These are phyloP conservation scores for Nudaria mundana DNA, from an alignment of 2,888 invertebrate species.

Conservation along the genomic window DNA sequence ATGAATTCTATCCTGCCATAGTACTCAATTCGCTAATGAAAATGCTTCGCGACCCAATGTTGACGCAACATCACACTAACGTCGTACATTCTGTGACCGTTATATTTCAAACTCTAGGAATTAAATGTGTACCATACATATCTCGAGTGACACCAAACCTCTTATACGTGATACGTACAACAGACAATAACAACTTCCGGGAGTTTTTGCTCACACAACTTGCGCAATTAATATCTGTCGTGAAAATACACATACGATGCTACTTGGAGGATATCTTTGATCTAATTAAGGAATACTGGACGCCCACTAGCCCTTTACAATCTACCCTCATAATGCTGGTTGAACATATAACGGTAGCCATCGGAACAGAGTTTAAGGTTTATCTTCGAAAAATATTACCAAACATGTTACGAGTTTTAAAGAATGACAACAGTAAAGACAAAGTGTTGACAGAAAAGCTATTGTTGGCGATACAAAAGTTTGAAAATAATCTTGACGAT, in stretches of 20 bases:
- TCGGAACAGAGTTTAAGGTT: conserved; percentile 97
- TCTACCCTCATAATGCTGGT: conserved; percentile 93
- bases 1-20: conserved; percentile 99
- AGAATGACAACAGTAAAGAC: conserved; percentile 93
- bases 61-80: conserved; percentile 95
- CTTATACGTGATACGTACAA: conserved; percentile 92
- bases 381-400: conserved; percentile 96
- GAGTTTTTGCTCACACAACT: conserved; percentile 97
- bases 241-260: conserved; percentile 97
- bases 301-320: conserved; percentile 90
- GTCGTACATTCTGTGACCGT: conserved; percentile 98
- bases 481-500: conserved; percentile 97
- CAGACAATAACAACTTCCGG: conserved; percentile 88
- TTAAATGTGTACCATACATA: conserved; percentile 95
- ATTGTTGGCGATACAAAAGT: conserved; percentile 93
- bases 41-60: conserved; percentile 94
- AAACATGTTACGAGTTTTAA: conserved; percentile 94
- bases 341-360: conserved; percentile 95
- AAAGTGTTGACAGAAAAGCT: conserved; percentile 90
- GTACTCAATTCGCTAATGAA: conserved; percentile 97
- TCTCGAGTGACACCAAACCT: conserved; percentile 94
- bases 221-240: conserved; percentile 95
- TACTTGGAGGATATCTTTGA: conserved; percentile 97
- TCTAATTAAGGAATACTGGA: conserved; percentile 97
- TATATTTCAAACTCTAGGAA: conserved; percentile 97